phyloP scores from a whole-genome alignment of 2,888 invertebrate species.

The Spicauda simplicius region DNA sequence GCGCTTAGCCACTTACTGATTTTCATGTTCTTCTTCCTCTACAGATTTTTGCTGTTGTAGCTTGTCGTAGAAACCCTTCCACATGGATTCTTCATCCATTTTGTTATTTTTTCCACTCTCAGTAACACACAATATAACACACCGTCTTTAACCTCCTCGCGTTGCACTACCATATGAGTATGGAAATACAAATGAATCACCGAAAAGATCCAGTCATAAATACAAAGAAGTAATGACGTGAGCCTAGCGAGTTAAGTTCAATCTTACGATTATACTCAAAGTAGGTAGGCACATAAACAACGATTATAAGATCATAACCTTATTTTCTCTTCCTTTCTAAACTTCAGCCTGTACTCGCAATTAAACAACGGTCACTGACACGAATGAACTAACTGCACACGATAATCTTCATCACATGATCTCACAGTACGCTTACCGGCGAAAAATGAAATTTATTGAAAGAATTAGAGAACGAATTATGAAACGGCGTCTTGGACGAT shows the following conservation, averaged over 20 bases:
- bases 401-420: not conserved
- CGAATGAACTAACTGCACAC: not conserved
- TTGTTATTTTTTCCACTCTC: slow-evolving; percentile 25
- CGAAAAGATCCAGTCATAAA: slow-evolving; percentile 65
- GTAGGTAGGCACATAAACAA: slow-evolving; percentile 1
- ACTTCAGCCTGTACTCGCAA: not conserved
- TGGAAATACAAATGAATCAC: slow-evolving; percentile 70
- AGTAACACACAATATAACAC: not conserved
- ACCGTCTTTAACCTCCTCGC: slow-evolving; percentile 1
- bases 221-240: slow-evolving; percentile 69
- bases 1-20: slow-evolving; percentile 80
- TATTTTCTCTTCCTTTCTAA: slow-evolving; percentile 39
- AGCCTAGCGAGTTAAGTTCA: slow-evolving; percentile 53
- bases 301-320: slow-evolving; percentile 35
- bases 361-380: not conserved
- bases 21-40: slow-evolving; percentile 87
- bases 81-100: slow-evolving; percentile 91
- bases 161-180: slow-evolving; percentile 49
- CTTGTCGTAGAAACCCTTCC: slow-evolving; percentile 90
- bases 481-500: slow-evolving; percentile 41
- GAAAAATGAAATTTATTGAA: slow-evolving; percentile 15
- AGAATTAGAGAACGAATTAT: slow-evolving; percentile 3
- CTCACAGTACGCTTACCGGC: not conserved
- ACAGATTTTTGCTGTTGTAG: slow-evolving; percentile 86
- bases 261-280: slow-evolving; percentile 36